Base-by-base conservation (phyloP, 2,888 invertebrate species). In the Drosophila atripex region DNA sequence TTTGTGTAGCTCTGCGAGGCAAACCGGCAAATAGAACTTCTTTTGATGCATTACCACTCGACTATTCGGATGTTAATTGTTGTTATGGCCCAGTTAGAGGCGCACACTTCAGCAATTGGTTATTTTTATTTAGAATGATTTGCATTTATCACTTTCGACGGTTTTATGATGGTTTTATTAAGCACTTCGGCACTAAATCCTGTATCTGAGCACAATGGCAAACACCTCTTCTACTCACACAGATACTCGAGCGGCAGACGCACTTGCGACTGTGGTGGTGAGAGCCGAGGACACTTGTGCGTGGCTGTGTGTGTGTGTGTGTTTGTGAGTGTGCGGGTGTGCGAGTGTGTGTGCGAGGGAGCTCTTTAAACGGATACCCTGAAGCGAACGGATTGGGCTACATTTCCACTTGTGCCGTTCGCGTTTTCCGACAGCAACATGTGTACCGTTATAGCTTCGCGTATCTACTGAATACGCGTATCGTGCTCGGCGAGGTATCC, bases 361-460 rank as follows among this genome's bases (percentile, higher is more conserved):
- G 60, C 64, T 63, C 71, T 80, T 82, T 82, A 77, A 82, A 83
- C 80, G 80, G 78, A 80, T 77, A 80, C 70, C 78, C 78, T 78
- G 71, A 71, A 80, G 78, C 83, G 76, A 83, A 83, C 83, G 73
- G 77, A 83, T 83, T 73, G 84, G 70, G 78, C 86, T 78, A 83
- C 78, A 83, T 83, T 77, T 73, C 72, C 66, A 68, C 55, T 73
- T 60, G 69, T 68, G 59, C 45, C 76, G 75, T 73, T 78, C 76
- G 75, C 75, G 75, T 76, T 57, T 79, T 89, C 86, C 89, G 89
- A 74, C 73, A 77, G 79, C 78, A 78, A 76, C 90, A 82, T 89
- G 86, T 88, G 89, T 78, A 88, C 86, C 77, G 89, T 87, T 84
- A 84, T 87, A 80, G 88, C 75, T 86, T 86, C 88, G 88, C 86